Conservation (phyloP, 2,888 invertebrate genomes). For the Listrodromus nycthemerus region DNA sequence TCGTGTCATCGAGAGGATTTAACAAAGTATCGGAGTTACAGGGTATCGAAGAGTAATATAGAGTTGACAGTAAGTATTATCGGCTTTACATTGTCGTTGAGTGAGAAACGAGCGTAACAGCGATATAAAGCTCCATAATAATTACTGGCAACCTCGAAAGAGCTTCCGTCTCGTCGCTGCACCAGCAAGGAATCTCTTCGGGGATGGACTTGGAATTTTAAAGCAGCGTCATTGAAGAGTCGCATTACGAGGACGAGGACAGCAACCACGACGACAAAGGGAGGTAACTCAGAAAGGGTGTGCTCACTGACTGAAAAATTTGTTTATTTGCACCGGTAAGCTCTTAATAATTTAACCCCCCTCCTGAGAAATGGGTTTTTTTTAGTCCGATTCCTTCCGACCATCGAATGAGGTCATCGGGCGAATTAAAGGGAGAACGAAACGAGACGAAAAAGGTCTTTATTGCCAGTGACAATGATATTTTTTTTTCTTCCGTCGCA, state of each 20-base stretch:
- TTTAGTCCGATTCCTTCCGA: conserved; percentile 5
- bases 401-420: background rate
- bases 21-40: background rate
- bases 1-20: background rate
- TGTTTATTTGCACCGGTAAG: conserved; percentile 9
- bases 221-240: conserved; percentile 39
- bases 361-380: background rate
- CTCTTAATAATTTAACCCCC: conserved; percentile 12
- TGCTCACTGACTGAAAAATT: conserved; percentile 21
- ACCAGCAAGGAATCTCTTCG: conserved; percentile 16
- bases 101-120: background rate
- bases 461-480: background rate
- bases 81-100: background rate
- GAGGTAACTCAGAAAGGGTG: conserved; percentile 2
- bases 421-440: background rate
- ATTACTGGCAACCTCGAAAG: conserved; percentile 48
- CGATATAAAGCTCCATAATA: conserved; percentile 33
- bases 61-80: conserved; percentile 22
- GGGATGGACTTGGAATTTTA: conserved; percentile 20
- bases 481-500: background rate
- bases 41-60: background rate
- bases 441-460: background rate
- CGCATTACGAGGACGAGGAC: conserved; percentile 4
- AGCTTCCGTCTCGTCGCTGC: conserved; percentile 36
- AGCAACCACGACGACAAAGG: conserved; percentile 1